Base-by-base conservation (phyloP, 2,113 vertebrate genomes). In the Chaetops frenatus region DNA sequence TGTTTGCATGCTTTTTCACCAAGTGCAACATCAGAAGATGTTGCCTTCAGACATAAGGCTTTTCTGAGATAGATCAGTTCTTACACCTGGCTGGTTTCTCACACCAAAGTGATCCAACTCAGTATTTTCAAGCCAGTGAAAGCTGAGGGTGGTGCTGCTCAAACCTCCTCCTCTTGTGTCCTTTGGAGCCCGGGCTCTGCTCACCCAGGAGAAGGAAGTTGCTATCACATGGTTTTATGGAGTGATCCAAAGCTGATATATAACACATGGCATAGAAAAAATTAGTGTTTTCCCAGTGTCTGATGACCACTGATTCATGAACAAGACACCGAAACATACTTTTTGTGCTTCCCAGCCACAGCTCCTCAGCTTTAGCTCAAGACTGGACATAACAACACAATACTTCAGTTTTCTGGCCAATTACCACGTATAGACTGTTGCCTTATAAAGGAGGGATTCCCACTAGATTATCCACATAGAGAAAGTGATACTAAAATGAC, bases 401-500 rank as follows among this genome's bases (percentile, higher is more conserved):
- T 95, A 93, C 56, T 88, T 77, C 69, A 96, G 82, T 88, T 85
- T 93, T 94, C 88, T 92, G 92, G 80, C 82, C 87, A 92, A 45
- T 86, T 88, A 94, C 79, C 82, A 93, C 18, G 10, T 84, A 13
- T 27, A 82, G 77, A 56, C 67, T 91, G 64, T 57, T 93, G 67
- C 69, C 58, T 92, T 97, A 83, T 64, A 93, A 84, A 90, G 80
- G 48, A 92, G 71, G 60, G 82, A 83, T 93, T 96, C 86, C 72
- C 48, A 3, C 64, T 90, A 88, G 90, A 94, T 94, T 95, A 95
- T 91, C 79, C 86, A 79, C 61, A 83, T 36, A 38, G 60, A 92
- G 88, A 92, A 96, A 92, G 60, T 74, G 86, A 96, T 96, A 96
- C 84, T 92, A 94, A 96, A 96, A 94, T 2, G 64, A 88, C 95